A percentile compares a stretch with the other conserved stretches of the same genome.
Evolutionary conservation across 1,140 invertebrate genomes (phyloP).

Genomic region (Cotesia typhae): DNA sequence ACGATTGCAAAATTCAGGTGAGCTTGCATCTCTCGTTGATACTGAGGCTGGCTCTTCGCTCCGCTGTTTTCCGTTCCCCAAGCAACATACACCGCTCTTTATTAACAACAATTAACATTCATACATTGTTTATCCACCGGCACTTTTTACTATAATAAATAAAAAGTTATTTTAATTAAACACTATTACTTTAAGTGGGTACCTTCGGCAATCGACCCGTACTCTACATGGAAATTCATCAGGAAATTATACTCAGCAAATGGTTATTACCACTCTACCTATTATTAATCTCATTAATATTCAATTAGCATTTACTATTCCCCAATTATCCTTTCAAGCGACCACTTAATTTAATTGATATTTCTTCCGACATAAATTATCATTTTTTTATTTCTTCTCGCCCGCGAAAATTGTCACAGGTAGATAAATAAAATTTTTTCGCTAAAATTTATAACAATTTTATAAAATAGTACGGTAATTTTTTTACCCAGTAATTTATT

Average conservation of each 20-base stretch:
- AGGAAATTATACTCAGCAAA: constrained; percentile 39
- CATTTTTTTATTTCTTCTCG: too few relatives aligned
- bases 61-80: constrained; percentile 63
- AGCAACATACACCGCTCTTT: constrained; percentile 66
- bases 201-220: constrained; percentile 32
- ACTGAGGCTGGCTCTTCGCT: constrained; percentile 63
- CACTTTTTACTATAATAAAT: constrained; percentile 42
- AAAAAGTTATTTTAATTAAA: constrained; percentile 40
- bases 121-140: constrained; percentile 53
- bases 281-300: background rate
- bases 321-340: too few relatives aligned
- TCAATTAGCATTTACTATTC: background rate
- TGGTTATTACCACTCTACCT: background rate
- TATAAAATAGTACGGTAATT: too few relatives aligned
- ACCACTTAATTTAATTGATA: too few relatives aligned
- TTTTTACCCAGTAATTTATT: too few relatives aligned
- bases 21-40: constrained; percentile 43
- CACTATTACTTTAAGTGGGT: background rate
- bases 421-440: too few relatives aligned
- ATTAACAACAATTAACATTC: constrained; percentile 68
- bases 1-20: constrained; percentile 50
- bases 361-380: too few relatives aligned
- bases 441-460: too few relatives aligned
- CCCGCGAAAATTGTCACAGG: too few relatives aligned
- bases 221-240: constrained; percentile 29